Evolutionary conservation across 2,888 invertebrate genomes (phyloP).

Genomic region (Opisthograptis luteolata): DNA sequence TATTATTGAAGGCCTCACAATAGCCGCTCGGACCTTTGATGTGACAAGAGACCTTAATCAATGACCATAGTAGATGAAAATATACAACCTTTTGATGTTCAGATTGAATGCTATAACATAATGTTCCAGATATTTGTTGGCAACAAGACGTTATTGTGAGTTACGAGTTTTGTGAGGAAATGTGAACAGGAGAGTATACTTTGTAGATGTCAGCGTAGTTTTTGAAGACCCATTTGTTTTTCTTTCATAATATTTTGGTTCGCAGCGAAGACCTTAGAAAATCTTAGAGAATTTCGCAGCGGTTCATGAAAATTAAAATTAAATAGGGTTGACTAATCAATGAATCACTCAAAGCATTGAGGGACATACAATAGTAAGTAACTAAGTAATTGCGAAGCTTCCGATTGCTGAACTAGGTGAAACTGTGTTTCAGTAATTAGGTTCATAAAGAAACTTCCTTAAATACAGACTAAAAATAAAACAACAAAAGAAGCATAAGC

Average conservation of each 20-base stretch:
- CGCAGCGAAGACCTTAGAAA: background rate
- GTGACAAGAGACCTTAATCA: conserved; percentile 78
- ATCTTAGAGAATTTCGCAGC: no score
- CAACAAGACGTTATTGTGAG: conserved; percentile 30
- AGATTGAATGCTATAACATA: conserved; percentile 24
- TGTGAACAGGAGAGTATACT: conserved; percentile 19
- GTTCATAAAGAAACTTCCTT: no score
- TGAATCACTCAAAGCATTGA: no score
- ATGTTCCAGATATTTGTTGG: conserved; percentile 33
- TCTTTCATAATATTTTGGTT: conserved; percentile 15
- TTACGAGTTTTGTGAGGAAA: conserved; percentile 30
- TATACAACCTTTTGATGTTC: conserved; percentile 65
- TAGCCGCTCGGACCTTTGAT: conserved; percentile 69
- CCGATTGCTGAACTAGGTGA: no score
- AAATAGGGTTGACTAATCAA: no score
- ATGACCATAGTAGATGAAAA: conserved; percentile 68
- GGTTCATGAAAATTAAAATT: no score
- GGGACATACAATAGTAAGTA: no score
- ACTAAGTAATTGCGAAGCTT: no score
- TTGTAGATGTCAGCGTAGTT: conserved; percentile 22
- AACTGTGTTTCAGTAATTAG: no score
- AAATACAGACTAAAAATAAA: no score
- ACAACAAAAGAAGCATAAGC: no score
- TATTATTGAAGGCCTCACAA: conserved; percentile 69
- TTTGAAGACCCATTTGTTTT: conserved; percentile 17